Evolutionary conservation across 64 coral and sea anemone species (phyloP), one percentile per base, ranked within the genome.

Genomic region (Pachyseris speciosa): DNA sequence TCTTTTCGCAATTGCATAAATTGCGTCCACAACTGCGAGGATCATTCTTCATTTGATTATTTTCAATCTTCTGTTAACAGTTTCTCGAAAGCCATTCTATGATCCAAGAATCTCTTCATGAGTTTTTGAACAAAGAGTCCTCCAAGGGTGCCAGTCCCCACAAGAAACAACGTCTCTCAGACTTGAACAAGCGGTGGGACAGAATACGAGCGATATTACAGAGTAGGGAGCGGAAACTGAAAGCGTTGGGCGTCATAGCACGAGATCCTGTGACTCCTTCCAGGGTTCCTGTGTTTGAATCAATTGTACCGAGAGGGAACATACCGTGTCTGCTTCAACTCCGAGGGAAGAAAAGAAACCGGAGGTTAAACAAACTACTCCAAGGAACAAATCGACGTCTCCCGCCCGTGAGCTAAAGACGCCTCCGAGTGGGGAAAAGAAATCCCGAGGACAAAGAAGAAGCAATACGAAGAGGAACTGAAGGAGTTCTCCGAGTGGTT

Each of bases 401-500:
- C 86, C 70, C 51, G 80, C 38, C 30, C 89, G 33, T 64, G 84
- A 66, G 43, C 75, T 52, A 66, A 84, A 78, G 91, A 86, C 70
- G 72, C 75, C 52, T 69, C 78, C 67, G 24, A 74, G 78, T 25
- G 79, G 78, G 60, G 89, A 92, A 40, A 69, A 86, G 16, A 97
- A 94, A 77, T 97, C 95, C 0, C 95, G 0, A 93, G 76, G 64
- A 93, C 95, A 67, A 92, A 75, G 37, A 91, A 90, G 63, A 85
- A 83, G 44, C 95, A 97, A 16, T 97, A 97, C 48, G 91, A 86
- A 39, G 84, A 86, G 33, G 95, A 97, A 69, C 50, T 96, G 9
- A 49, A 76, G 37, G 95, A 96, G 64, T 93, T 96, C 16, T 89
- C 95, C 30, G 91, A 93, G 32, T 96, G 95, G 95, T 64, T 96